Evolutionary conservation across 2,888 invertebrate genomes (phyloP).

Genomic region (Pandemis cinnamomeana): DNA sequence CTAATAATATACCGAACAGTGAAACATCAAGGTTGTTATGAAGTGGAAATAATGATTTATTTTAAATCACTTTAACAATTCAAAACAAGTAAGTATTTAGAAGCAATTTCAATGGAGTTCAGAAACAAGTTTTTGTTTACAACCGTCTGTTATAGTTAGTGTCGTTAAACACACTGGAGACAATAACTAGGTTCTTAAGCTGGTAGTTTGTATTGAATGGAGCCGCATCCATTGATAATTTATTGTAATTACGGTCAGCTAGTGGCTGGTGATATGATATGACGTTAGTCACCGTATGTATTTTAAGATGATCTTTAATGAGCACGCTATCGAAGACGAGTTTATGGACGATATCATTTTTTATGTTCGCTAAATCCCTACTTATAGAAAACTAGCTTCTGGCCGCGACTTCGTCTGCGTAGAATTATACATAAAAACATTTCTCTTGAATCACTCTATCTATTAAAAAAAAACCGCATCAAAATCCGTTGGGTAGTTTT

Average conservation of each 20-base stretch:
- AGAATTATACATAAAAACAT: no score
- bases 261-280: background rate
- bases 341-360: background rate
- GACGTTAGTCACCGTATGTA: slow-evolving; percentile 15
- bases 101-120: slow-evolving; percentile 18
- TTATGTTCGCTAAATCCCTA: background rate
- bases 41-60: slow-evolving; percentile 16
- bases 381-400: no score
- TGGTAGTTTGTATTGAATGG: background rate
- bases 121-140: slow-evolving; percentile 20
- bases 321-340: background rate
- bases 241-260: slow-evolving; percentile 12
- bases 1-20: background rate
- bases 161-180: slow-evolving; percentile 1
- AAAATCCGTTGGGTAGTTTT: no score
- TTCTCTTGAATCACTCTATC: no score
- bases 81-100: slow-evolving; percentile 19
- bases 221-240: background rate
- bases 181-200: background rate
- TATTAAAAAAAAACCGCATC: no score
- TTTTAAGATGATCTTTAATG: background rate
- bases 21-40: background rate
- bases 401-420: no score
- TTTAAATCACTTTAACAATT: slow-evolving; percentile 12
- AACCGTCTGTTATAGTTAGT: slow-evolving; percentile 3